Conservation (phyloP, 2,113 vertebrate species). For the Erythrocercus mccallii region DNA sequence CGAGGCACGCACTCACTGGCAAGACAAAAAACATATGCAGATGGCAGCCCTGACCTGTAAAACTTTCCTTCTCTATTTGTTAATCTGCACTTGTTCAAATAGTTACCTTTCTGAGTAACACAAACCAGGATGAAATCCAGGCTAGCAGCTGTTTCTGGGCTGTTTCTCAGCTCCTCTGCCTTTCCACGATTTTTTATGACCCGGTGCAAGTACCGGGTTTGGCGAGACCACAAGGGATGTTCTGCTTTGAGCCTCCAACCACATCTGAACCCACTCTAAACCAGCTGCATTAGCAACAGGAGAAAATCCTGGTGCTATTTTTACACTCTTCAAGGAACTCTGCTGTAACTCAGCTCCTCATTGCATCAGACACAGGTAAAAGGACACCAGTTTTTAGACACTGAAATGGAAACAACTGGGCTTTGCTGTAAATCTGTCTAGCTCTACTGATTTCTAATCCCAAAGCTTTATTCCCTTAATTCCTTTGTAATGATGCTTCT, state of each 20-base stretch:
- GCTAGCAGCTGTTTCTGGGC: background rate
- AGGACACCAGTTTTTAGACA: background rate
- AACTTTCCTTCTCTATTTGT: background rate
- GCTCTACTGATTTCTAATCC: background rate
- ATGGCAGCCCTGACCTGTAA: background rate
- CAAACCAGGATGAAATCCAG: background rate
- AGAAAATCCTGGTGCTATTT: background rate
- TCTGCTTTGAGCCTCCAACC: background rate
- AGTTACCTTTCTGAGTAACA: background rate
- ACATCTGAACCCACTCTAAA: background rate
- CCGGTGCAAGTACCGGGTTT: accelerated
- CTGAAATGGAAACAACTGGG: background rate
- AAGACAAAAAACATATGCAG: background rate
- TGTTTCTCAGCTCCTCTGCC: background rate
- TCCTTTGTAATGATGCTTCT: accelerated
- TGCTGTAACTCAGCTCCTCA: background rate
- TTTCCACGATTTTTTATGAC: background rate
- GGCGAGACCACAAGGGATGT: background rate
- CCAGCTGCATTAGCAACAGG: background rate
- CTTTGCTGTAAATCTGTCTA: background rate
- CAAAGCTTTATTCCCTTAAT: background rate
- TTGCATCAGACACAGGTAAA: conserved; percentile 1
- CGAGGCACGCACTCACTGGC: accelerated
- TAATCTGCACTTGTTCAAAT: background rate
- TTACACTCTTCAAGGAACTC: background rate